Conservation (phyloP, 2,113 vertebrate species). For the Hystrix cristata region DNA sequence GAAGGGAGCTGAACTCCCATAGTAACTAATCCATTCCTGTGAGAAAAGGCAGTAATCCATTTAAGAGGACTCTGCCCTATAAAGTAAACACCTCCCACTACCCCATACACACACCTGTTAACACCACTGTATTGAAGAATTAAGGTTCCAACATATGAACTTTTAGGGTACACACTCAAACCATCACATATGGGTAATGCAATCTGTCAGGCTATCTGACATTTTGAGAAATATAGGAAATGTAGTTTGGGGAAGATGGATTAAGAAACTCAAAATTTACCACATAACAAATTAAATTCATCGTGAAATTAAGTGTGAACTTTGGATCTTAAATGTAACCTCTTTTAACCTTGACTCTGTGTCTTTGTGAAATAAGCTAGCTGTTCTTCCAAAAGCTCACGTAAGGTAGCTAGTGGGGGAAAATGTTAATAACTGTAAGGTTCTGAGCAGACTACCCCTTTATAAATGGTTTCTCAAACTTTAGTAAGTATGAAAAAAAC, state of each 20-base stretch:
- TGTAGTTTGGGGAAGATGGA: not conserved
- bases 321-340: not conserved
- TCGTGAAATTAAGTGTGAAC: not conserved
- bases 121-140: not conserved
- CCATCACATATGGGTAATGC: not conserved
- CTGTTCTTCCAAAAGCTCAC: not conserved
- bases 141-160: not conserved
- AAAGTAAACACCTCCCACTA: not conserved
- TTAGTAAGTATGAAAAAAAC: not conserved
- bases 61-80: not conserved
- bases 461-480: not conserved
- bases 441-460: not conserved
- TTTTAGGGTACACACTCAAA: not conserved
- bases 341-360: not conserved
- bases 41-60: not conserved
- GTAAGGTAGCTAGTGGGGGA: not conserved
- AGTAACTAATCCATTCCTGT: not conserved
- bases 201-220: not conserved
- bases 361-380: constrained; percentile 4
- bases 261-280: constrained; percentile 15
- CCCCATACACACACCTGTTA: not conserved
- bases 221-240: not conserved
- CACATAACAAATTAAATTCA: not conserved
- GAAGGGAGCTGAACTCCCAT: not conserved
- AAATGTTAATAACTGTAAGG: not conserved